Percentiles rank a stretch among this genome's conserved stretches.
Conservation (phyloP, 2,888 invertebrate species). For the Pristionchus exspectatus region DNA sequence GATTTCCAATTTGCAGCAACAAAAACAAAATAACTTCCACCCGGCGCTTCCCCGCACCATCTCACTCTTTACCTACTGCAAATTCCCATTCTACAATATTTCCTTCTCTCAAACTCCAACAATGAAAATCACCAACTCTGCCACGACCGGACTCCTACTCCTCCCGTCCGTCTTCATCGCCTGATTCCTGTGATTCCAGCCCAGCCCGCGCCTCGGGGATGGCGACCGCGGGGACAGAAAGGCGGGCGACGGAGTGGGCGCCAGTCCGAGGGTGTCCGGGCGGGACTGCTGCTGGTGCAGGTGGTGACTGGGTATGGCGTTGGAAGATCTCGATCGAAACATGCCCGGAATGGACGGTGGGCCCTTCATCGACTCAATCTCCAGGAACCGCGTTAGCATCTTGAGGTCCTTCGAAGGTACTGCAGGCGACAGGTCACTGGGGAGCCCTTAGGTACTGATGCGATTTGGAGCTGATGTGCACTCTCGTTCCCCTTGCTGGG, state of each 20-base stretch:
- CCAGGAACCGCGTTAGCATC: slow-evolving; percentile 37
- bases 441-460: neutral
- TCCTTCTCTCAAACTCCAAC: neutral
- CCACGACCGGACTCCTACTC: neutral
- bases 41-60: too few relatives aligned
- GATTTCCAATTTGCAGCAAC: too few relatives aligned
- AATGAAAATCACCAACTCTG: neutral
- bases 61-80: neutral
- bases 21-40: too few relatives aligned
- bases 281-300: neutral
- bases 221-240: neutral
- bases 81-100: neutral
- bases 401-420: neutral
- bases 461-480: neutral
- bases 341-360: slow-evolving; percentile 27
- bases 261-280: neutral
- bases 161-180: neutral
- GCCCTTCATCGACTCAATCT: slow-evolving; percentile 33
- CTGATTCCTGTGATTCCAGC: neutral
- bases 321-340: slow-evolving; percentile 30
- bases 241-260: neutral
- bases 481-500: neutral
- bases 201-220: neutral
- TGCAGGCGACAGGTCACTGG: slow-evolving; percentile 7
- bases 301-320: neutral